Evolutionary conservation across 2,888 invertebrate species (phyloP).

Genomic region (Auanema sp.): DNA sequence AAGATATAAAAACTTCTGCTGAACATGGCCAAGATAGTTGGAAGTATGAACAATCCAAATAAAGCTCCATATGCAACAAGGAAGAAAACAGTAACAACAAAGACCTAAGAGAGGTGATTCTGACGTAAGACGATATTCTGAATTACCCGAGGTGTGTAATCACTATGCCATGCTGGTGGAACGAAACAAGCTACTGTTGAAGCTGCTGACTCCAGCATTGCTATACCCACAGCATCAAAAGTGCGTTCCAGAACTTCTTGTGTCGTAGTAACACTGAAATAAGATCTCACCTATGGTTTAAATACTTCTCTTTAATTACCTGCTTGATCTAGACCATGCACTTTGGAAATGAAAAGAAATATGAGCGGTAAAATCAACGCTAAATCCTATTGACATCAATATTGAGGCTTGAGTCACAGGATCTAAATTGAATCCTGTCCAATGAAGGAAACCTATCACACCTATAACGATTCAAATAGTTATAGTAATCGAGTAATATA

Average conservation of each 20-base stretch:
- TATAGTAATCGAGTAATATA: neutral
- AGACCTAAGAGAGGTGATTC: conserved; percentile 15
- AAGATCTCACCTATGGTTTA: neutral
- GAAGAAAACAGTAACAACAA: conserved; percentile 25
- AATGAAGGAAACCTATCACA: conserved; percentile 30
- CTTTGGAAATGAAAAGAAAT: conserved; percentile 34
- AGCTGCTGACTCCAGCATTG: conserved; percentile 33
- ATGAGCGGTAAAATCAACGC: conserved; percentile 39
- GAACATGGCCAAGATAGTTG: conserved; percentile 24
- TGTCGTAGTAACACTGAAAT: conserved; percentile 18
- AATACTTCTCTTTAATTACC: neutral
- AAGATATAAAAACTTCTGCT: conserved; percentile 18
- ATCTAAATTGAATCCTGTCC: conserved; percentile 28
- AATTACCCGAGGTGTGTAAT: conserved; percentile 28
- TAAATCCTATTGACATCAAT: conserved; percentile 38
- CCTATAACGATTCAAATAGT: conserved; percentile 12
- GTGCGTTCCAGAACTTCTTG: conserved; percentile 24
- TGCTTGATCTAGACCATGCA: neutral
- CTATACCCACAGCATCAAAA: conserved; percentile 25
- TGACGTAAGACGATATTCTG: neutral
- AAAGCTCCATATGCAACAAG: conserved; percentile 24
- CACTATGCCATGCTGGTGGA: conserved; percentile 24
- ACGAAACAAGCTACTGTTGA: conserved; percentile 31
- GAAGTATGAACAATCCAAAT: conserved; percentile 29
- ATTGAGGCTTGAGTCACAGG: conserved; percentile 34